Percentiles rank a stretch among this genome's conserved stretches.
Conservation (phyloP, 2,797 vertebrate genomes). For the Serranus cabrilla region DNA sequence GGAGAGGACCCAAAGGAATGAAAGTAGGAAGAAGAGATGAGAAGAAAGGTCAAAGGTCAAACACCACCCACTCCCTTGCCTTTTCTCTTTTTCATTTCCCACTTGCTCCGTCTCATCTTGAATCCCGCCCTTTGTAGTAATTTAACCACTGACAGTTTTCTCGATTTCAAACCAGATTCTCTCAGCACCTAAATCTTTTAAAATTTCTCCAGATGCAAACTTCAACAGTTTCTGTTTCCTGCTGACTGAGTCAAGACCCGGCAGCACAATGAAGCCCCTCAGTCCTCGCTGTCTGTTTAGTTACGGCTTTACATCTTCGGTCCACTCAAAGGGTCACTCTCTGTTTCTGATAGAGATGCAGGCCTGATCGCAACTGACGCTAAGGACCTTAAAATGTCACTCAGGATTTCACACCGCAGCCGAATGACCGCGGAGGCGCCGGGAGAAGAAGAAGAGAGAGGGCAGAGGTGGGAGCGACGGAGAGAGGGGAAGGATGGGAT, state of each 20-base stretch:
- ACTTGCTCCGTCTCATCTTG: slow-evolving; percentile 40
- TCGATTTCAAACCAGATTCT: background rate
- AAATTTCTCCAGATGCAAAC: background rate
- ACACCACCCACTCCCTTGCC: slow-evolving; percentile 67
- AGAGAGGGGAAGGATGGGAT: slow-evolving; percentile 47
- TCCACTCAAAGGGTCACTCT: slow-evolving; percentile 41
- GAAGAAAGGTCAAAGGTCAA: slow-evolving; percentile 68
- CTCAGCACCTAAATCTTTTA: background rate
- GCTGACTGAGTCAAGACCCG: background rate
- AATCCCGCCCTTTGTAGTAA: slow-evolving; percentile 52
- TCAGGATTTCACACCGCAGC: slow-evolving; percentile 77
- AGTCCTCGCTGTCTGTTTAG: slow-evolving; percentile 6
- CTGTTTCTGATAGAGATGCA: slow-evolving; percentile 74
- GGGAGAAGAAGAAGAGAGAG: slow-evolving; percentile 28
- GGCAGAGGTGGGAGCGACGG: slow-evolving; percentile 49
- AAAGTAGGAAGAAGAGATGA: slow-evolving; percentile 79
- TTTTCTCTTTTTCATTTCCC: slow-evolving; percentile 60
- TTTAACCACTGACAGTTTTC: slow-evolving; percentile 6
- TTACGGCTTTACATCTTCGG: slow-evolving; percentile 23
- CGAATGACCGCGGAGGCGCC: slow-evolving; percentile 28
- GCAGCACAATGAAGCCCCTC: background rate
- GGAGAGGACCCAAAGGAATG: slow-evolving; percentile 71
- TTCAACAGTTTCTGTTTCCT: background rate
- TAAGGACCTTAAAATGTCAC: slow-evolving; percentile 82
- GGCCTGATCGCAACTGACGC: slow-evolving; percentile 77